Percentiles rank a stretch among this genome's conserved stretches.
phyloP scores from a whole-genome alignment of 2,888 invertebrate genomes.

The Portevinia maculata region DNA sequence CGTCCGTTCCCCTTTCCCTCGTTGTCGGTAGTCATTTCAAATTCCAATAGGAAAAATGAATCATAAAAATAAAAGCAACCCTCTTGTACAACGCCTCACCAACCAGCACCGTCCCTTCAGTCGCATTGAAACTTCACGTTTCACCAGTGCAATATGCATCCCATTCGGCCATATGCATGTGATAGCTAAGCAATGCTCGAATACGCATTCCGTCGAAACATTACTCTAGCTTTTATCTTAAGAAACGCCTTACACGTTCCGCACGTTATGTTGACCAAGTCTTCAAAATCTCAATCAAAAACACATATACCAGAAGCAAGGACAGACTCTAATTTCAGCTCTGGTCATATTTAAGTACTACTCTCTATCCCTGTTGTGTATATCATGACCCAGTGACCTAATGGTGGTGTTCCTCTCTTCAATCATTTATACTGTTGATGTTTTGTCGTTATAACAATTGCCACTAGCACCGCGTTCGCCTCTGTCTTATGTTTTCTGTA shows the following conservation, averaged over 20 bases:
- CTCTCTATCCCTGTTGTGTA: constrained; percentile 24
- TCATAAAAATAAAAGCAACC: constrained; percentile 16
- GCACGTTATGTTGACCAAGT: constrained; percentile 3
- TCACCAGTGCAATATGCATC: constrained; percentile 2
- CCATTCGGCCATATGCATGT: neutral
- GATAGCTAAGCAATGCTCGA: neutral
- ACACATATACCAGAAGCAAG: constrained; percentile 38
- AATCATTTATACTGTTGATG: constrained; percentile 47
- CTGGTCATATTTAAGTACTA: neutral
- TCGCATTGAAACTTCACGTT: constrained; percentile 43
- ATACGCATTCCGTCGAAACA: constrained; percentile 23
- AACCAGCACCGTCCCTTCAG: constrained; percentile 11
- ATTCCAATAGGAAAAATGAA: constrained; percentile 5
- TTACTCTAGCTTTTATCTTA: neutral
- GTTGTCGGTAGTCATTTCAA: neutral
- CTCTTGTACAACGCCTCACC: neutral
- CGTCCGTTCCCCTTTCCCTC: neutral
- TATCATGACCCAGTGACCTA: constrained; percentile 64
- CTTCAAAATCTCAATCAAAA: constrained; percentile 36
- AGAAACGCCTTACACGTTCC: constrained; percentile 2
- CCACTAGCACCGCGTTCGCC: constrained; percentile 19
- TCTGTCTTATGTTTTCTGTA: too few relatives aligned
- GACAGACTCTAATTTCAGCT: constrained; percentile 26
- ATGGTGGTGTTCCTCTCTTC: constrained; percentile 36
- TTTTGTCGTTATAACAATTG: constrained; percentile 24